Base-by-base conservation (phyloP, 2,797 vertebrate genomes). In the Linurgus olivaceus region DNA sequence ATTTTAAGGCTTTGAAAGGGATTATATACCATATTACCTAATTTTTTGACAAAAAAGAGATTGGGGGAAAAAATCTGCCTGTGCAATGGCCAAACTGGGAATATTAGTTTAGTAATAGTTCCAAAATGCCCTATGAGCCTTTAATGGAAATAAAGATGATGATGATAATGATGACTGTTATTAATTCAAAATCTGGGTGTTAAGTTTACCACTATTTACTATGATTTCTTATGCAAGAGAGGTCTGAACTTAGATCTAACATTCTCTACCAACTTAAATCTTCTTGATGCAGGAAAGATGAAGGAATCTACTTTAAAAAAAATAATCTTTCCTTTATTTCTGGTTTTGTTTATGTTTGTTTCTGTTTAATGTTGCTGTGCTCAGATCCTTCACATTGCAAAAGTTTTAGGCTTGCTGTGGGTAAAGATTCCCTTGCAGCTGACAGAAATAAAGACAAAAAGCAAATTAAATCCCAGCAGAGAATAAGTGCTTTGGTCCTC, bases 401-500 rank as follows among this genome's bases (percentile, higher is more conserved):
- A 87, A 35, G 48, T 73, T 90, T 76, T 87, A 68, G 71, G 42
- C 37, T 85, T 92, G 50, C 61, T 74, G 29, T 40, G 42, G 35
- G 17, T 51, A 59, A 68, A 91, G 28, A 62, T 92, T 83, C 37
- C 31, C 35, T 86, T 20, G 19, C 5, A 7, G 35, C 15, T 68
- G 58, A 68, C 74, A 88, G 75, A 94, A 91, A 89, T 57, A 75
- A 55, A 75, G 73, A n/a, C n/a, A 74, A 75, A 85, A 79, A 84
- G 51, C 58, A 82, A 93, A 91, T 92, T 84, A 77, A 96, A 84
- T 90, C 47, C 26, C n/a, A 55, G 28, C 11, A 73, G 61, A 94
- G 66, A 89, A 12, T 35, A 93, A 89, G 13, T 75, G 62, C 35
- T 86, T 92, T 80, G 37, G 62, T 93, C 35, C 44, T 88, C 31